These are phyloP conservation scores for Pseudococcus jackbeardsleyi DNA, from an alignment of 2,888 invertebrate genomes.

Conservation along the genomic window DNA sequence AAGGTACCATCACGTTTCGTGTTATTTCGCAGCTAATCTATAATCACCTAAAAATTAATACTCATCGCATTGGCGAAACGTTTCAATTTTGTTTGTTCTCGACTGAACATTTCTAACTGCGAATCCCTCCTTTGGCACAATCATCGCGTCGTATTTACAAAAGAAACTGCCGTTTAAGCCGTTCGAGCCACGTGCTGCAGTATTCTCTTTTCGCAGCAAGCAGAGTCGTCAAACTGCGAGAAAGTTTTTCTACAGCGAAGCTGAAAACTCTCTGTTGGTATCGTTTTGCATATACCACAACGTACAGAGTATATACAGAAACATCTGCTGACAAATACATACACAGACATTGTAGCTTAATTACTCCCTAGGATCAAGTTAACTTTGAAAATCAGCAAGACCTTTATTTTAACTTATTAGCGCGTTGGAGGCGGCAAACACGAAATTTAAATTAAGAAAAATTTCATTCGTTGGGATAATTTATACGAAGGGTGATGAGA, in stretches of 20 bases:
- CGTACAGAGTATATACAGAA: neutral
- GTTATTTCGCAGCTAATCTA: neutral
- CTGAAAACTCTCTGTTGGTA: neutral
- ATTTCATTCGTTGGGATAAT: neutral
- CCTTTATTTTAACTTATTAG: neutral
- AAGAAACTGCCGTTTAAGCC: constrained; percentile 18
- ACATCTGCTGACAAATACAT: constrained; percentile 26
- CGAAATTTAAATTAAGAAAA: neutral
- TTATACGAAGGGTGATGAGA: neutral
- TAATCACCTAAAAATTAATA: constrained; percentile 25
- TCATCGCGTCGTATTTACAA: constrained; percentile 1
- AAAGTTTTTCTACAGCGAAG: neutral
- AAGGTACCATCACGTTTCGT: constrained; percentile 30
- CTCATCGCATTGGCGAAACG: neutral
- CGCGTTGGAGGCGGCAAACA: neutral
- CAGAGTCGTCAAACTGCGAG: neutral
- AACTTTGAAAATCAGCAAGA: neutral
- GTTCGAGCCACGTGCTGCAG: constrained; percentile 13
- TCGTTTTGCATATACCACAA: constrained; percentile 28
- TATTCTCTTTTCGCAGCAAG: neutral
- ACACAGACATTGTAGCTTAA: neutral
- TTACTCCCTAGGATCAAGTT: neutral
- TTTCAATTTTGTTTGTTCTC: neutral
- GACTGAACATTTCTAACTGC: neutral
- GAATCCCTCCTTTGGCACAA: neutral